Evolutionary conservation across 2,797 vertebrate genomes (phyloP).

Genomic region (Dendrocincla tyrannina): DNA sequence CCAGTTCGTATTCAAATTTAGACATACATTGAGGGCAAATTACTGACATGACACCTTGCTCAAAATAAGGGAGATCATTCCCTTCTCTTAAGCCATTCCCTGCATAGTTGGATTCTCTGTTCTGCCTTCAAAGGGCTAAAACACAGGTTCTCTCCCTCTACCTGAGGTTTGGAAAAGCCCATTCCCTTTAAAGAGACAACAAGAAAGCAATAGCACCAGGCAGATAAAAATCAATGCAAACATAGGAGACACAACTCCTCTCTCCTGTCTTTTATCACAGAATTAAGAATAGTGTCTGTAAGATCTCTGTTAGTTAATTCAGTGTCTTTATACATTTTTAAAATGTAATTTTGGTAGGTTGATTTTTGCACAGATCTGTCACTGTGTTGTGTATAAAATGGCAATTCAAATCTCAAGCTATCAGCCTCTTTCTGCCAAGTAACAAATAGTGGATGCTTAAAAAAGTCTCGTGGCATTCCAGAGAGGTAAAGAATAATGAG

Average conservation of each 20-base stretch:
- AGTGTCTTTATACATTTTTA: neutral
- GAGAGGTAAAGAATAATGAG: slow-evolving; percentile 5
- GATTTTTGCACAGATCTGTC: slow-evolving; percentile 40
- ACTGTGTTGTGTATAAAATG: slow-evolving; percentile 18
- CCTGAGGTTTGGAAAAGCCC: neutral
- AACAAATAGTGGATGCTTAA: neutral
- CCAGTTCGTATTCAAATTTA: neutral
- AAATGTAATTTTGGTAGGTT: slow-evolving; percentile 24
- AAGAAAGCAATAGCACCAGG: neutral
- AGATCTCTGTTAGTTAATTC: neutral
- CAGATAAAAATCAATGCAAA: neutral
- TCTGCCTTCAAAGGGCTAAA: neutral
- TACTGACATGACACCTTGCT: neutral
- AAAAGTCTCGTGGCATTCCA: slow-evolving; percentile 30
- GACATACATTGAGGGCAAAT: neutral
- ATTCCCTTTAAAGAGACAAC: neutral
- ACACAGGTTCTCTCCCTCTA: neutral
- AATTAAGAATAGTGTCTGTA: neutral
- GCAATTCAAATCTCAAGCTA: slow-evolving; percentile 15
- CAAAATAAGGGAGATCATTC: neutral
- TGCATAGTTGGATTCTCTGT: neutral
- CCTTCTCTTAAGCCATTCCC: neutral
- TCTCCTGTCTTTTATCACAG: neutral
- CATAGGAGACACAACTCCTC: neutral
- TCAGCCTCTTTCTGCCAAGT: slow-evolving; percentile 42